Evolutionary conservation across 2,113 vertebrate genomes (phyloP).

Genomic region (Tetrao urogallus): DNA sequence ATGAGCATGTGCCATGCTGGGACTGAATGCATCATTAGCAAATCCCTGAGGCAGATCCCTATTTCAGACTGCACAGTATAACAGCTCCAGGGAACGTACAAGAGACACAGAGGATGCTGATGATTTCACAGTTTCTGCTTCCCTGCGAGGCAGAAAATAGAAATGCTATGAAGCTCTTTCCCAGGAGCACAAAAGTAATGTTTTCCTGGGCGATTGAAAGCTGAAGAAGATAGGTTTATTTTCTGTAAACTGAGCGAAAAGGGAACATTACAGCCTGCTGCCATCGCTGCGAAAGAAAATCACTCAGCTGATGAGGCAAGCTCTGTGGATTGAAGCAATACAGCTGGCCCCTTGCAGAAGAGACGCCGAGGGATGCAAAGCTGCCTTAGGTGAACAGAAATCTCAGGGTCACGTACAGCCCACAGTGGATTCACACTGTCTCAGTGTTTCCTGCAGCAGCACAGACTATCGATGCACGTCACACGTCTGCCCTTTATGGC

Average conservation of each 20-base stretch:
- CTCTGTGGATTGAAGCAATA: neutral
- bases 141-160: conserved; percentile 54
- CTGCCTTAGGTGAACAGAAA: neutral
- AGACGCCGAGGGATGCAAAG: neutral
- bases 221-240: neutral
- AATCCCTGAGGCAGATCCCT: conserved; percentile 42
- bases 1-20: conserved; percentile 61
- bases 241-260: neutral
- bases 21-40: conserved; percentile 51
- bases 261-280: neutral
- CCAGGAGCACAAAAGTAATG: neutral
- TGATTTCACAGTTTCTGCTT: conserved; percentile 61
- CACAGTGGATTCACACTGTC: neutral
- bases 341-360: neutral
- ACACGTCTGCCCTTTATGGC: neutral
- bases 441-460: neutral
- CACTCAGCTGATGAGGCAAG: neutral
- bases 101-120: conserved; percentile 50
- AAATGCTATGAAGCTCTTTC: conserved; percentile 21
- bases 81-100: conserved; percentile 48
- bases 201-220: conserved; percentile 21
- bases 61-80: conserved; percentile 46
- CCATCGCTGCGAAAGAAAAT: neutral
- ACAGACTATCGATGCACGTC: neutral
- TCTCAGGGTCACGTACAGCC: rapidly evolving